Evolutionary conservation across 2,888 invertebrate species (phyloP), one percentile per base, ranked within the genome.

Genomic region (Drosophila ustulata): DNA sequence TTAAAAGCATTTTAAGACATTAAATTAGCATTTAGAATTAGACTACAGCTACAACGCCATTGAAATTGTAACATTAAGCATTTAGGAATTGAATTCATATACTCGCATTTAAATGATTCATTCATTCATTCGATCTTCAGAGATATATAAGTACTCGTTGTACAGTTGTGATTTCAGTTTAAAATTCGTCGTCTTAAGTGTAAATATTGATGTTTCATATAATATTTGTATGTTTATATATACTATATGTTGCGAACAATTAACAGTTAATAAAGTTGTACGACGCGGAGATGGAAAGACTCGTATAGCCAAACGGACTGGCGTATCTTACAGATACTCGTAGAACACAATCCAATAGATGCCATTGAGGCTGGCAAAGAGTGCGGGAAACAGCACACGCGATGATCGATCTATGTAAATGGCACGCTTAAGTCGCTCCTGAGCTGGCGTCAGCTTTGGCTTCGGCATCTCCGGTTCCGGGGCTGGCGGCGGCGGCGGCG

Each of bases 301-400:
- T 62, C 61, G 66, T 82, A 82, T 82, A 68, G 52, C 49, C 41
- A 50, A 34, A 49, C 30, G 9, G n/a, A 34, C 37, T 57, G 25
- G 30, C 30, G 30, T 43, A 66, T 67, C 78, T 93, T 94, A 95
- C 89, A 95, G 94, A 91, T 95, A 96, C 90, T 95, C 95, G 63
- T 95, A 95, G 91, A 96, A 96, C 89, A 95, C 93, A 81, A 95
- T 94, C 96, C 96, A 96, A 89, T 96, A 96, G 75, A 95, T 94
- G 71, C 93, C 93, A 90, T 96, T 96, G 50, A 96, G 93, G 64
- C 95, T 91, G 64, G 95, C 93, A 87, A 96, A 96, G 49, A 95
- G 93, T 53, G 95, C 93, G 2, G 96, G 96, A 89, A 96, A 96
- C 84, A 95, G 94, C 56, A 95, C 93, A 46, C 96, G 93, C 3